Base-by-base conservation (phyloP, 1,140 invertebrate species). In the Diachasmimorpha longicaudata region DNA sequence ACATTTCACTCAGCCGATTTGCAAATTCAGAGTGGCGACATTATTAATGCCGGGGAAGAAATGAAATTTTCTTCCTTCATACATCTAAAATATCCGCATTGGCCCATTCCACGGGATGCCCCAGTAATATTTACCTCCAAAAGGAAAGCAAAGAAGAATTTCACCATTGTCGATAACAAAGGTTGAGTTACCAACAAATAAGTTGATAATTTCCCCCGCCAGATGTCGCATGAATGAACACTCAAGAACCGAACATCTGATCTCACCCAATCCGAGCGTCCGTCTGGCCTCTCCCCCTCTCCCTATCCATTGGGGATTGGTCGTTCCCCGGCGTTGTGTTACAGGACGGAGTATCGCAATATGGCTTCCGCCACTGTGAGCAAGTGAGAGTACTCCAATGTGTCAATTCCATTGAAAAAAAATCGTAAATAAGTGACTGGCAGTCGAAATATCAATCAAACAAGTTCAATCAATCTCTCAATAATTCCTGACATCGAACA, bases 281-380 rank as follows among this genome's bases (percentile, higher is more conserved):
- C 46, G 44, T 52, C 55, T 74, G 58, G 46, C 23, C 16, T 55
- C 74, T 66, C 67, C 73, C 73, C 44, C 69, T 55, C 72, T 75
- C 52, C 52, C 23, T 25, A 21, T 31, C 66, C 66, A 42, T 10
- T 36, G 48, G 58, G 63, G 70, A 67, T 72, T 55, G 44, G 72
- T 73, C 46, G 74, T 75, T 58, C 58, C 25, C 74, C 46, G 78
- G 72, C 72, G 72, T 72, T 76, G 69, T 76, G 73, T 72, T 72
- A 74, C 70, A 74, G 72, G 69, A 72, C 74, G 55, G 71, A 81
- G 80, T 83, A 85, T 84, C 80, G 84, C 87, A 88, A 88, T 87
- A 88, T 88, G 87, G 87, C 87, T 88, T 88, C 87, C 86, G 85
- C 85, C 82, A 87, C 79, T 75, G 83, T 80, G 70, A 84, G 81